Conservation (phyloP, 2,888 invertebrate genomes). For the Craniophora ligustri region DNA sequence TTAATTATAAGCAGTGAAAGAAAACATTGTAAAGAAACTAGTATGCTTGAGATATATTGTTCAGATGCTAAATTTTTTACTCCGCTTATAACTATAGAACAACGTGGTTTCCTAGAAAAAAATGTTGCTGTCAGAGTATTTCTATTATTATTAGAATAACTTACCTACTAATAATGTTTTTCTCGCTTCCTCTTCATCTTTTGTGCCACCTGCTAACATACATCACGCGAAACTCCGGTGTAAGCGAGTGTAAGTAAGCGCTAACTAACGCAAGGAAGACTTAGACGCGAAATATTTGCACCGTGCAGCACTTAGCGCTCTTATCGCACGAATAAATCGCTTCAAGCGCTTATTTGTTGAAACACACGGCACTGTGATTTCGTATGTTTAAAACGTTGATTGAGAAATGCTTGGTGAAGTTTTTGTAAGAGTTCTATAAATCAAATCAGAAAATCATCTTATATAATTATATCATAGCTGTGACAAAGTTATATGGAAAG, state of each 20-base stretch:
- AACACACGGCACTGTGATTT: slow-evolving; percentile 57
- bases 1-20: no score
- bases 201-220: slow-evolving; percentile 33
- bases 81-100: no score
- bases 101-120: no score
- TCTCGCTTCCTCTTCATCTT: slow-evolving; percentile 24
- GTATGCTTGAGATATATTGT: no score
- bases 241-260: slow-evolving; percentile 70
- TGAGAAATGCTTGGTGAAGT: slow-evolving; percentile 50
- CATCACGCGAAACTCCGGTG: slow-evolving; percentile 57
- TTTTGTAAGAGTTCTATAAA: slow-evolving; percentile 37
- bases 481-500: no score
- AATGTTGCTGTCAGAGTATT: no score
- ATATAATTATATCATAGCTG: no score
- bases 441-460: no score
- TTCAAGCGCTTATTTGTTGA: slow-evolving; percentile 68
- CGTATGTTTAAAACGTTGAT: slow-evolving; percentile 61
- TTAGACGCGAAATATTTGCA: slow-evolving; percentile 77
- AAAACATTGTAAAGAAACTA: no score
- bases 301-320: slow-evolving; percentile 76
- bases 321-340: slow-evolving; percentile 70
- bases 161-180: no score
- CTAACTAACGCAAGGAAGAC: slow-evolving; percentile 82
- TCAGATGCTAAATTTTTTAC: no score
- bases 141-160: no score